Evolutionary conservation across 2,113 vertebrate genomes (phyloP).

Genomic region (Alethe diademata): DNA sequence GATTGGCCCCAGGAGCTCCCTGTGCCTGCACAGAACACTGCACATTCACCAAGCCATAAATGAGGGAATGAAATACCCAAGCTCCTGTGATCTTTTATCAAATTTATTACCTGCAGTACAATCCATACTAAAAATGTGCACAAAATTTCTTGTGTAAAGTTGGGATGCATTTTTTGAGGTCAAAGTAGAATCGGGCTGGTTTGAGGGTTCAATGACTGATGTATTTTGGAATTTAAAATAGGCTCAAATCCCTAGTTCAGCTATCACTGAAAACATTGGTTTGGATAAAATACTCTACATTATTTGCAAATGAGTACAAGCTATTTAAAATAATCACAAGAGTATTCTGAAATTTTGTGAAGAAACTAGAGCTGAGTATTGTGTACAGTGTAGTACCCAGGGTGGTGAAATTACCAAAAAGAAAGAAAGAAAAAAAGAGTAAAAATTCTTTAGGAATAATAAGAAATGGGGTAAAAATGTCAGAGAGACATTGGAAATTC

Average conservation of each 20-base stretch:
- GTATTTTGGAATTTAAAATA: not conserved
- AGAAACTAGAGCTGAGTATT: not conserved
- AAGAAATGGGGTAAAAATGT: not conserved
- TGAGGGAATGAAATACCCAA: not conserved
- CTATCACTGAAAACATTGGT: not conserved
- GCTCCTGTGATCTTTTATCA: not conserved
- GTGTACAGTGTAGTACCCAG: not conserved
- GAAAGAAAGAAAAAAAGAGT: not conserved
- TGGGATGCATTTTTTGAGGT: not conserved
- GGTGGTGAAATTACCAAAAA: not conserved
- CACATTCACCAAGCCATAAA: not conserved
- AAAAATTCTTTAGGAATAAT: not conserved
- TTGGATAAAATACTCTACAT: not conserved
- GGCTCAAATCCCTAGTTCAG: not conserved
- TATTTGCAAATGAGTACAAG: not conserved
- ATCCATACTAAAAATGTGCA: not conserved
- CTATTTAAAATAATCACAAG: not conserved
- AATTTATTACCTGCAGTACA: not conserved
- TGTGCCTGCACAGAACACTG: not conserved
- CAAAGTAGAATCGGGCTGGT: not conserved
- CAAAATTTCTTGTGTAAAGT: not conserved
- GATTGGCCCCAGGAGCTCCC: not conserved
- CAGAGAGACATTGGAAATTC: not conserved
- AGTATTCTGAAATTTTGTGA: not conserved
- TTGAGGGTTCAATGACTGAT: not conserved